Percentiles rank a stretch among this genome's conserved stretches.
phyloP scores from a whole-genome alignment of 2,888 invertebrate species.

The Apantesis nais region DNA sequence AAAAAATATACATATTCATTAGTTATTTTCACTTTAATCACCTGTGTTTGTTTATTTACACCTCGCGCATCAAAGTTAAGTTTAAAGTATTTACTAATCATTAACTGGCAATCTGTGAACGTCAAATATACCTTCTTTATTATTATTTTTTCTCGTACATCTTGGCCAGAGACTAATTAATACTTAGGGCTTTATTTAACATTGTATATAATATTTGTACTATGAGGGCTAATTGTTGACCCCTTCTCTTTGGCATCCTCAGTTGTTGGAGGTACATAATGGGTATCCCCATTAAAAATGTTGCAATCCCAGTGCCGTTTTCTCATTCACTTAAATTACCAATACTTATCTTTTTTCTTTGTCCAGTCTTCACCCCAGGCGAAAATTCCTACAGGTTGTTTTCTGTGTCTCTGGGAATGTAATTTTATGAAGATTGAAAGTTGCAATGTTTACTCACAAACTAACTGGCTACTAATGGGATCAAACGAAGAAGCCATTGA shows the following conservation, averaged over 20 bases:
- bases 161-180: neutral
- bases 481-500: neutral
- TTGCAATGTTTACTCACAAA: neutral
- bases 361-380: rapidly evolving
- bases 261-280: too few species aligned
- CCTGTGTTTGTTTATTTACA: conserved; percentile 4
- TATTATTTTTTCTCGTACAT: neutral
- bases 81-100: conserved; percentile 1
- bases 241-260: too few species aligned
- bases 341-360: neutral
- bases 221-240: too few species aligned
- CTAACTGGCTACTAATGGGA: neutral
- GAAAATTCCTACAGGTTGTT: neutral
- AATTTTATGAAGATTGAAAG: neutral
- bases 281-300: neutral
- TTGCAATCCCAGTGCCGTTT: neutral
- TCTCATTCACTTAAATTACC: neutral
- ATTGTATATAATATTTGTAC: neutral
- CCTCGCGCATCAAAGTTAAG: conserved; percentile 11
- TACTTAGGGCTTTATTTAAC: neutral
- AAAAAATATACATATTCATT: too few species aligned
- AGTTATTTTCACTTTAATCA: neutral
- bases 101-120: conserved; percentile 3
- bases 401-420: too few species aligned
- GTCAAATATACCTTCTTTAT: neutral